phyloP scores from a whole-genome alignment of 2,113 vertebrate genomes.

The Oplegnathus fasciatus region DNA sequence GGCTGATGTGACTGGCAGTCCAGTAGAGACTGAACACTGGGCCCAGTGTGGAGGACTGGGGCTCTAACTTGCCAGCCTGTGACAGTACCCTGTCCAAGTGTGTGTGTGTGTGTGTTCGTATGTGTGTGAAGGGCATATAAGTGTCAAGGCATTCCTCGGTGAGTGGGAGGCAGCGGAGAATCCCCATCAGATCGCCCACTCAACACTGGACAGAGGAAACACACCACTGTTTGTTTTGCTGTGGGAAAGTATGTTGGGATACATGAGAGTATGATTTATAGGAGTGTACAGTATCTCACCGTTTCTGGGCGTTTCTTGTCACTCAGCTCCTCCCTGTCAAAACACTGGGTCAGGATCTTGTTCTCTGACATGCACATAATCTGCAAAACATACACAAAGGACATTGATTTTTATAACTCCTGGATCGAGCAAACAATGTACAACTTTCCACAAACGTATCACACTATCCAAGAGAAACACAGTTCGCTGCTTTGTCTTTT shows the following conservation, averaged over 20 bases:
- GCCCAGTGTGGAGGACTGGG: constrained; percentile 68
- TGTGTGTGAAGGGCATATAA: constrained; percentile 45
- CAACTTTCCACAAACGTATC: no score
- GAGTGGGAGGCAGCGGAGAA: constrained; percentile 65
- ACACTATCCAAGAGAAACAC: neutral
- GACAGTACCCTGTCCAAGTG: constrained; percentile 53
- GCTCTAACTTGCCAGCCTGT: constrained; percentile 45
- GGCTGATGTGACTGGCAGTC: constrained; percentile 38
- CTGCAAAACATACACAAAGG: constrained; percentile 74
- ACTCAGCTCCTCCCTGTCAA: constrained; percentile 91
- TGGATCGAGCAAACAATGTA: neutral
- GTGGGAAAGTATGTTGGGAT: constrained; percentile 66
- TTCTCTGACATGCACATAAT: constrained; percentile 96
- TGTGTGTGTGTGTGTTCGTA: constrained; percentile 21
- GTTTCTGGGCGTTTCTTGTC: constrained; percentile 98
- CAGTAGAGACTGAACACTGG: constrained; percentile 61
- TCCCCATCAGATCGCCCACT: constrained; percentile 65
- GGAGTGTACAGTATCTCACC: constrained; percentile 82
- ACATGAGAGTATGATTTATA: neutral
- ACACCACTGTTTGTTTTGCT: constrained; percentile 60
- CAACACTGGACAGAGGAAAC: constrained; percentile 44
- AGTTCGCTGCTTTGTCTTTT: neutral
- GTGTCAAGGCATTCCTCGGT: constrained; percentile 72
- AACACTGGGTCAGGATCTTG: constrained; percentile 94
- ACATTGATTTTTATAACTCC: neutral